Evolutionary conservation across 2,888 invertebrate genomes (phyloP).

Genomic region (Rhodophaea formosa): DNA sequence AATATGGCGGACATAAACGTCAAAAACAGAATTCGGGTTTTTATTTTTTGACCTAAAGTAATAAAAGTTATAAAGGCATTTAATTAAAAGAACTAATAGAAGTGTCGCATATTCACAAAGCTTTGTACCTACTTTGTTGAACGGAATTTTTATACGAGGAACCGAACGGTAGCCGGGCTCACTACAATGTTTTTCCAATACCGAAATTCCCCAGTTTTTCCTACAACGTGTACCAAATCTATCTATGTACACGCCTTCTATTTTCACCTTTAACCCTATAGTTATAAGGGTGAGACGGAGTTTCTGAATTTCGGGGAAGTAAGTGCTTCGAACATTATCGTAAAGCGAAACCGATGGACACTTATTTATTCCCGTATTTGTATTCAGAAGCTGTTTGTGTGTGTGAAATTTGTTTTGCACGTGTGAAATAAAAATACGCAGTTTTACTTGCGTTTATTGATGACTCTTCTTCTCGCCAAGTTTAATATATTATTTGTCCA

Average conservation of each 20-base stretch:
- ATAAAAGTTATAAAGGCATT: background rate
- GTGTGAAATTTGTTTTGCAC: conserved; percentile 16
- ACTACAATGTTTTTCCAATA: conserved; percentile 45
- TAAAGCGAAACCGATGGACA: conserved; percentile 32
- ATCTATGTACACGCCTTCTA: conserved; percentile 13
- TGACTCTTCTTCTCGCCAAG: conserved; percentile 21
- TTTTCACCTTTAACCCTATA: background rate
- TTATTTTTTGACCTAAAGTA: too few relatives aligned
- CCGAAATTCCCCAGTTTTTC: conserved; percentile 39
- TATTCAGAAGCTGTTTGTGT: conserved; percentile 23
- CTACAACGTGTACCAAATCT: conserved; percentile 26
- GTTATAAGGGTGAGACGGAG: background rate
- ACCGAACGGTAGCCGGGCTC: conserved; percentile 17
- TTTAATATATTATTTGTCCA: background rate
- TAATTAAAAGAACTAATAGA: background rate
- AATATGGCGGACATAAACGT: too few relatives aligned
- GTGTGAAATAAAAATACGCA: background rate
- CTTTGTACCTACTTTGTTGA: conserved; percentile 1
- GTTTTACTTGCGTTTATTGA: conserved; percentile 27
- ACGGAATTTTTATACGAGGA: conserved; percentile 14
- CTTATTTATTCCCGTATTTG: conserved; percentile 29
- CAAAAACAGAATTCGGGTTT: too few relatives aligned
- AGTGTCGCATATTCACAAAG: background rate
- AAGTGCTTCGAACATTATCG: conserved; percentile 26
- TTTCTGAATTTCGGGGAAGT: conserved; percentile 3